Percentiles rank a stretch among this genome's conserved stretches.
Evolutionary conservation across 2,888 invertebrate genomes (phyloP).

Genomic region (Acrocera orbiculus): DNA sequence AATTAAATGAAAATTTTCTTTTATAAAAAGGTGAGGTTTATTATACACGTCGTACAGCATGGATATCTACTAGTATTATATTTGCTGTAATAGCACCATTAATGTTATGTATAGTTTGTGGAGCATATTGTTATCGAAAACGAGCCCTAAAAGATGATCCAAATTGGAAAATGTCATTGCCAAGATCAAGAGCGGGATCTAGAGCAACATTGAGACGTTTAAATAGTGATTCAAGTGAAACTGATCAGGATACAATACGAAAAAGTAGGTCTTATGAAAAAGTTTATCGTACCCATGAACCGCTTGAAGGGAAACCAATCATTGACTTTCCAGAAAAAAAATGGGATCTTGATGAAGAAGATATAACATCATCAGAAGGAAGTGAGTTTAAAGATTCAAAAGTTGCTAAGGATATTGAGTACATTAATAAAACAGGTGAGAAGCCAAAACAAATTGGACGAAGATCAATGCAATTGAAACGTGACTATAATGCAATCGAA

Average conservation of each 20-base stretch:
- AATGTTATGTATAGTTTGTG: slow-evolving; percentile 40
- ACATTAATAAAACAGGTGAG: slow-evolving; percentile 34
- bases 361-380: slow-evolving; percentile 39
- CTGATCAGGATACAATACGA: slow-evolving; percentile 37
- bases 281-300: slow-evolving; percentile 71
- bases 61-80: slow-evolving; percentile 56
- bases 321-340: slow-evolving; percentile 66
- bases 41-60: slow-evolving; percentile 52
- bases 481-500: slow-evolving; percentile 21
- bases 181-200: slow-evolving; percentile 39
- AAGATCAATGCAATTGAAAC: slow-evolving; percentile 34
- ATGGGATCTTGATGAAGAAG: slow-evolving; percentile 56
- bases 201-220: slow-evolving; percentile 35
- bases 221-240: slow-evolving; percentile 38
- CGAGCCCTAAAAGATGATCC: slow-evolving; percentile 40
- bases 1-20: neutral
- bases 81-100: slow-evolving; percentile 51
- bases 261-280: slow-evolving; percentile 61
- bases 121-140: slow-evolving; percentile 45
- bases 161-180: slow-evolving; percentile 38
- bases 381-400: slow-evolving; percentile 44
- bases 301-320: slow-evolving; percentile 49
- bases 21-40: slow-evolving; percentile 44
- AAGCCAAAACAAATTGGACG: slow-evolving; percentile 41
- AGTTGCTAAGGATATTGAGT: slow-evolving; percentile 44